Conservation (phyloP, 2,888 invertebrate genomes). For the Archips xylosteana region DNA sequence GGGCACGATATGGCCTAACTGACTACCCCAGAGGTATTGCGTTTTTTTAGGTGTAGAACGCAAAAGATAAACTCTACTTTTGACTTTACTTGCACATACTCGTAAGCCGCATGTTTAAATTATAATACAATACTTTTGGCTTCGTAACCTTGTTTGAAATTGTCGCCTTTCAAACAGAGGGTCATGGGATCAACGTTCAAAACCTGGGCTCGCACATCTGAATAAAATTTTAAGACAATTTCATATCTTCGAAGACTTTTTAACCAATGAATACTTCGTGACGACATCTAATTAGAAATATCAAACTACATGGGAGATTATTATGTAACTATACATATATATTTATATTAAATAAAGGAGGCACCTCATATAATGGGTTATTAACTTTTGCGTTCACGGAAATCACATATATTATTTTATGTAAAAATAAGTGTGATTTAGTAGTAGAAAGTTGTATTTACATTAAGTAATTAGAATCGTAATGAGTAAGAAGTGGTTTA, state of each 20-base stretch:
- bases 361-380: slow-evolving; percentile 16
- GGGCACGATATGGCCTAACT: too few relatives aligned
- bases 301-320: neutral
- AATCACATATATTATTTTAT: neutral
- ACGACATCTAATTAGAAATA: neutral
- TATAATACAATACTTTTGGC: too few relatives aligned
- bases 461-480: slow-evolving; percentile 35
- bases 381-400: slow-evolving; percentile 21
- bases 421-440: slow-evolving; percentile 10
- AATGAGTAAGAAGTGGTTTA: slow-evolving; percentile 17
- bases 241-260: too few relatives aligned
- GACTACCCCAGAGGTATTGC: too few relatives aligned
- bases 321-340: neutral
- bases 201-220: neutral
- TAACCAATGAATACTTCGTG: too few relatives aligned
- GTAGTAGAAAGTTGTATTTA: slow-evolving; percentile 33
- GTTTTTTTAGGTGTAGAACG: too few relatives aligned
- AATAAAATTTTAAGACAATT: neutral
- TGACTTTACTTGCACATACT: too few relatives aligned
- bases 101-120: too few relatives aligned
- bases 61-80: too few relatives aligned
- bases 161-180: too few relatives aligned
- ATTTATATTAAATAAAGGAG: neutral
- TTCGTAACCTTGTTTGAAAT: too few relatives aligned
- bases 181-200: neutral